Base-by-base conservation (phyloP, 2,113 vertebrate genomes). In the Saccopteryx leptura region DNA sequence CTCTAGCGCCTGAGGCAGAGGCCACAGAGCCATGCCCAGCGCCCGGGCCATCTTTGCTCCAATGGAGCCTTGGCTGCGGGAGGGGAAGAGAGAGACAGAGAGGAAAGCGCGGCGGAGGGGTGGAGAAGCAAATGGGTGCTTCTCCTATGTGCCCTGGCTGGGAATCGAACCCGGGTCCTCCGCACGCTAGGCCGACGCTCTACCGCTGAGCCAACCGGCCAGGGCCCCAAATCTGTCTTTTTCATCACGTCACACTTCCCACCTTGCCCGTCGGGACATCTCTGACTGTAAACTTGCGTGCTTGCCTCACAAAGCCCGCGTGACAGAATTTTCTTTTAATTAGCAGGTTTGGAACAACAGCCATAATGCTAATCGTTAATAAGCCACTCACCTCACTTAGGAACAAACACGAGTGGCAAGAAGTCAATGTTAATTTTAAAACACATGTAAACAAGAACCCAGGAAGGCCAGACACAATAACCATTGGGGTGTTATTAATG, bases 321-420 rank as follows among this genome's bases (percentile, higher is more conserved):
- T 91, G 95, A 92, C 94, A 89, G 94, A 66, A 92, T 96, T 94
- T 95, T 93, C 95, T 90, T 96, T 94, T 97, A 98, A 97, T 98
- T 97, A 97, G 93, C 14, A 2, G 61, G 12, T 92, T 95, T 76
- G 60, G 84, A 92, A 96, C 61, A 91, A 85, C 95, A 96, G 89
- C 93, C 69, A 91, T 97, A 93, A 96, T 96, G 93, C 94, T 90
- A 94, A 93, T 96, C 94, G 96, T 96, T 94, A 97, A 96, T 84
- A 97, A 92, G 82, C 76, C 1, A 11, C 95, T 97, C 71, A 66
- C 89, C 66, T 78, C 88, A 63, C 94, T 96, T 90, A 96, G 87
- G 89, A 95, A 89, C 89, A 88, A 74, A 97, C 90, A 48, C 82
- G 63, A 94, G 89, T 91, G 95, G 96, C 96, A 97, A 96, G 91